Conservation (phyloP, 2,797 vertebrate species). For the Pipistrellus pipistrellus region DNA sequence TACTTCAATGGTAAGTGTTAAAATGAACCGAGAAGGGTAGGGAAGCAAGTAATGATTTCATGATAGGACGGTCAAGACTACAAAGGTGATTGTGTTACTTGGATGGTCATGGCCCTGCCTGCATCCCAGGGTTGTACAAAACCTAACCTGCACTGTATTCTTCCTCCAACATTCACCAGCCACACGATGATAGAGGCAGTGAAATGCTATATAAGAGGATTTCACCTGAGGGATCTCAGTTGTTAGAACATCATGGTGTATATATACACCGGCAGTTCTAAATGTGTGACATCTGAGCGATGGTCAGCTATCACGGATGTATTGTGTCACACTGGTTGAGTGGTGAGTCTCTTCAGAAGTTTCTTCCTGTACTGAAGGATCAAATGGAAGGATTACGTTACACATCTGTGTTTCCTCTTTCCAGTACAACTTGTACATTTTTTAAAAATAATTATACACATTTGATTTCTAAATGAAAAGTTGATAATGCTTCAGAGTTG, state of each 20-base stretch:
- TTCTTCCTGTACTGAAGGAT: not conserved
- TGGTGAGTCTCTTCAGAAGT: not conserved
- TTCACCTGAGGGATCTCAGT: not conserved
- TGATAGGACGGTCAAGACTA: not conserved
- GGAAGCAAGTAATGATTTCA: not conserved
- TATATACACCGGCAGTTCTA: not conserved
- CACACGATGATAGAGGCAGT: not conserved
- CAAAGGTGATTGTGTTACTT: not conserved
- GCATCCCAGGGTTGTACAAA: not conserved
- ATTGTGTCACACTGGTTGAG: not conserved
- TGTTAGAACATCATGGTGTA: not conserved
- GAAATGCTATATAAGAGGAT: not conserved
- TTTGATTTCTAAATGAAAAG: slow-evolving; percentile 27
- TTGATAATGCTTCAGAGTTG: not conserved
- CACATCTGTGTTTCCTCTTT: not conserved
- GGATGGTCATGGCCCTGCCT: not conserved
- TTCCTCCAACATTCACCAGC: not conserved
- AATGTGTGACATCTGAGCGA: not conserved
- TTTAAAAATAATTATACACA: not conserved
- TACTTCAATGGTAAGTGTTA: not conserved
- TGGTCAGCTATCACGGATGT: fast-evolving
- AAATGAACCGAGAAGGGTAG: not conserved
- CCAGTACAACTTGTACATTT: not conserved
- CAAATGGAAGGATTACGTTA: not conserved
- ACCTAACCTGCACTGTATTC: too few species aligned